phyloP scores from a whole-genome alignment of 2,113 vertebrate species.

The Ardeotis arabs region DNA sequence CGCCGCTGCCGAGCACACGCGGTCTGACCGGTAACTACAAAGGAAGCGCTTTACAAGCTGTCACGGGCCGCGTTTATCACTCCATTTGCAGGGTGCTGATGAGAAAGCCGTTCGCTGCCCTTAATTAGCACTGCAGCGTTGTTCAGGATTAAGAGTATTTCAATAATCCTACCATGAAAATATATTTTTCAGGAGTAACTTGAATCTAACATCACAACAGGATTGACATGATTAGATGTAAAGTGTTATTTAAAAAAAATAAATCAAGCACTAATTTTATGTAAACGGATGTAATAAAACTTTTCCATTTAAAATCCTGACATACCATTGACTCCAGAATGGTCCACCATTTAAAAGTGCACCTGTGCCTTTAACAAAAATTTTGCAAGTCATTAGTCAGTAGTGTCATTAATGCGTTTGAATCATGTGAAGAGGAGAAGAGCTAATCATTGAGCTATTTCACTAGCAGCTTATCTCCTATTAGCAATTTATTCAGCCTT shows the following conservation, averaged over 20 bases:
- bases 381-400: slow-evolving; percentile 39
- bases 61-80: not conserved
- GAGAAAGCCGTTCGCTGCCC: not conserved
- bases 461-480: not conserved
- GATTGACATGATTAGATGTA: not conserved
- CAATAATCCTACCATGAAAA: not conserved
- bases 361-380: slow-evolving; percentile 27
- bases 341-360: not conserved
- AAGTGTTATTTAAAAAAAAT: not conserved
- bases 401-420: not conserved
- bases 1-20: not conserved
- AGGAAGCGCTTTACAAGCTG: not conserved
- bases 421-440: not conserved
- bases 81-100: not conserved
- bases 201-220: not conserved
- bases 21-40: not conserved
- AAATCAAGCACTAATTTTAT: not conserved
- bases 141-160: not conserved
- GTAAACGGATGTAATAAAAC: not conserved
- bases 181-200: not conserved
- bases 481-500: slow-evolving; percentile 46
- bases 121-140: not conserved
- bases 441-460: slow-evolving; percentile 28
- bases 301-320: not conserved
- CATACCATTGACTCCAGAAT: not conserved